A percentile compares a stretch with the other conserved stretches of the same genome.
These are phyloP conservation scores for Ophioderma brevispina DNA, from an alignment of 35 echinoderm and acorn worm species.

Conservation along the genomic window DNA sequence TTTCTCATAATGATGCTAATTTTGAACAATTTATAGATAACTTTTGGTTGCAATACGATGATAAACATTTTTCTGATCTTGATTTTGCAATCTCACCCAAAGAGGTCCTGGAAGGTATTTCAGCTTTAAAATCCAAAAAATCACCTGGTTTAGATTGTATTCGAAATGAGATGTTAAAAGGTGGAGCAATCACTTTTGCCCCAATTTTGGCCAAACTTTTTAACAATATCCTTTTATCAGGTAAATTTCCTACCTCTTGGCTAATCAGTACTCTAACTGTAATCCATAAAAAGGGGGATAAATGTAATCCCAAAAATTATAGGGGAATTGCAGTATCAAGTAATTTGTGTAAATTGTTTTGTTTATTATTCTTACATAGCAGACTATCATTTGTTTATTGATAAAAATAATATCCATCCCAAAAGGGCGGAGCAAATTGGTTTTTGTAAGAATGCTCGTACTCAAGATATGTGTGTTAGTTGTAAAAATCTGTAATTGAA, in stretches of 20 bases:
- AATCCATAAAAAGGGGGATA: background rate
- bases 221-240: background rate
- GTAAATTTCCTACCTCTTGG: background rate
- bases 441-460: background rate
- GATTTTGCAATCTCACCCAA: background rate
- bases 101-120: background rate
- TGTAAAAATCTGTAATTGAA: background rate
- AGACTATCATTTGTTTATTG: background rate
- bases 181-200: background rate
- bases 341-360: too few species aligned
- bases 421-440: background rate
- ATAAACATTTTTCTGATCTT: background rate
- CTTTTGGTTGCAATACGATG: background rate
- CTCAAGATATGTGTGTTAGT: background rate
- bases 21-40: background rate
- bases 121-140: background rate
- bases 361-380: background rate
- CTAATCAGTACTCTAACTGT: background rate
- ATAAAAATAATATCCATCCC: background rate
- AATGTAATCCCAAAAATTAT: background rate
- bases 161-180: background rate
- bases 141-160: background rate
- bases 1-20: background rate
- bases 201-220: background rate
- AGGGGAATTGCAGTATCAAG: too few species aligned